These are phyloP conservation scores for Desoria tigrina DNA, from an alignment of 2,888 invertebrate genomes.

Conservation along the genomic window DNA sequence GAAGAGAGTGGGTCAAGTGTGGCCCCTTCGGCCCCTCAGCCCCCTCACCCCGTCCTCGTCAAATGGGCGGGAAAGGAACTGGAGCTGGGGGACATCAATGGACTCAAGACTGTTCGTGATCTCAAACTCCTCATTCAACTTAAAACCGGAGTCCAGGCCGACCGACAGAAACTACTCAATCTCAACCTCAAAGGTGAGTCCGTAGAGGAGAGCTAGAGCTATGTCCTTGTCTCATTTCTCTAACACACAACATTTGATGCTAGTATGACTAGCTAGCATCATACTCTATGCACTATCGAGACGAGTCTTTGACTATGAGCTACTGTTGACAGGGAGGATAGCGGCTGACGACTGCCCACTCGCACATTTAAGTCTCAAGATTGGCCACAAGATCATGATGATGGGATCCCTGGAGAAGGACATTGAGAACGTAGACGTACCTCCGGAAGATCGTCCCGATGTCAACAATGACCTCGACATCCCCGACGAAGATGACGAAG, in stretches of 20 bases:
- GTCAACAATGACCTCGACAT: constrained; percentile 51
- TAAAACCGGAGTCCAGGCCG: constrained; percentile 87
- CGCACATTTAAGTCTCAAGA: too few relatives aligned
- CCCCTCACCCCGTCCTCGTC: constrained; percentile 56
- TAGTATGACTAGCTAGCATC: too few relatives aligned
- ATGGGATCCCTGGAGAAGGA: constrained; percentile 94
- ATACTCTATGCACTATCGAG: too few relatives aligned
- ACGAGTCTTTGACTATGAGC: too few relatives aligned
- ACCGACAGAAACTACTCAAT: constrained; percentile 89
- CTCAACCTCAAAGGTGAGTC: constrained; percentile 92
- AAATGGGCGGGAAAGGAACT: constrained; percentile 95
- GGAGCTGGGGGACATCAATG: constrained; percentile 71
- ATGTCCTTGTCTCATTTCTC: too few relatives aligned
- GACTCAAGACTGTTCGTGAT: constrained; percentile 73
- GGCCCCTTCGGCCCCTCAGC: too few relatives aligned
- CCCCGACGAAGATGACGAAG: constrained; percentile 62
- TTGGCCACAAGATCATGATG: constrained; percentile 92
- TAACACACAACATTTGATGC: too few relatives aligned
- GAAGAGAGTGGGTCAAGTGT: too few relatives aligned
- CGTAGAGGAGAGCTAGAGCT: too few relatives aligned
- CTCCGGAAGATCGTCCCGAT: constrained; percentile 64
- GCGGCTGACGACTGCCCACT: too few relatives aligned
- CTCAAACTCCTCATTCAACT: constrained; percentile 82
- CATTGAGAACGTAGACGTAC: constrained; percentile 77
- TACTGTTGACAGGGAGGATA: too few relatives aligned